Evolutionary conservation across 1,140 invertebrate genomes (phyloP).

Genomic region (Trichogramma pretiosum): DNA sequence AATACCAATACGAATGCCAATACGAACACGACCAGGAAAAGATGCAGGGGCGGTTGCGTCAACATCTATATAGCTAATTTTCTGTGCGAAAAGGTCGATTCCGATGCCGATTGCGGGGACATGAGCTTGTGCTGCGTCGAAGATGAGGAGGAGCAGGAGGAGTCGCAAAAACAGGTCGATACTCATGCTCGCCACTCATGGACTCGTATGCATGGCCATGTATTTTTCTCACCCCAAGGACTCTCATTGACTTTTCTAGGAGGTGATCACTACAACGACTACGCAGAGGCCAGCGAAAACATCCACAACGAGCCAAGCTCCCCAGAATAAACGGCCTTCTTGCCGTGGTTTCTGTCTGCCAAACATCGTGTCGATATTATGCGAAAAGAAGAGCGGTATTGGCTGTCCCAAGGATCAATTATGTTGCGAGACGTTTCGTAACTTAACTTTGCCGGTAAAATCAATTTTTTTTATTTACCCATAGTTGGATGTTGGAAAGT

Average conservation of each 20-base stretch:
- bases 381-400: constrained; percentile 64
- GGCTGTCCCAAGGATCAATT: constrained; percentile 62
- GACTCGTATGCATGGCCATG: background rate
- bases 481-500: no score
- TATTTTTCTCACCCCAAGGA: no score
- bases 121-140: constrained; percentile 72
- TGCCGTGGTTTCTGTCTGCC: constrained; percentile 77
- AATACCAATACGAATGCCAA: constrained; percentile 27
- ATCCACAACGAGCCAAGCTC: constrained; percentile 27
- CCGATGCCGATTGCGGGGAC: constrained; percentile 62
- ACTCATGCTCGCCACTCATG: background rate
- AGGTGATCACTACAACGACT: constrained; percentile 30
- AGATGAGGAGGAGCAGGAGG: constrained; percentile 32
- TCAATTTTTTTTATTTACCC: no score
- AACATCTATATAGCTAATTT: constrained; percentile 69
- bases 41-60: constrained; percentile 77
- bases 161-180: background rate
- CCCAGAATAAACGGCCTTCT: constrained; percentile 43
- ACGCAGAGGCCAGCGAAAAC: no score
- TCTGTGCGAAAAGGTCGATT: constrained; percentile 76
- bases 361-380: constrained; percentile 72
- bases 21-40: constrained; percentile 35
- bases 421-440: constrained; percentile 70
- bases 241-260: constrained; percentile 22
- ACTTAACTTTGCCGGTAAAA: constrained; percentile 4